Conservation (phyloP, 2,888 invertebrate species). For the Resseliella maxima region DNA sequence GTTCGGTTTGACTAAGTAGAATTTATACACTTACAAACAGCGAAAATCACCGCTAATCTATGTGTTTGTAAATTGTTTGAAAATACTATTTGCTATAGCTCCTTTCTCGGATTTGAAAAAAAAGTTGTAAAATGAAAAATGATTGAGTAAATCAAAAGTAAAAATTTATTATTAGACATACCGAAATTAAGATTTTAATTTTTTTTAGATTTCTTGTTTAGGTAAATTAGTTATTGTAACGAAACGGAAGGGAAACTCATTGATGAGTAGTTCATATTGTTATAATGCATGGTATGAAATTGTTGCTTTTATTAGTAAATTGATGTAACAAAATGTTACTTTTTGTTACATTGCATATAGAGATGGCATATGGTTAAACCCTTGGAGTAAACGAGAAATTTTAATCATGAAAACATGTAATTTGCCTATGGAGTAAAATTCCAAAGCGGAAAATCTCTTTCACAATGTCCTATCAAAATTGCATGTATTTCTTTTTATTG, state of each 20-base stretch:
- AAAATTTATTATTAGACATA: too few species aligned
- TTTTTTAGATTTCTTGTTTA: too few species aligned
- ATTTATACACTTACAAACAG: too few species aligned
- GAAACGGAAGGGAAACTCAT: not conserved
- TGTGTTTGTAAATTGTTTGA: too few species aligned
- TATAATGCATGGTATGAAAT: not conserved
- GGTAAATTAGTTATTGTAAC: not conserved
- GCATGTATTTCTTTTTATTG: not conserved
- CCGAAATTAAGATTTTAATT: too few species aligned
- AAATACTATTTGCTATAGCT: too few species aligned
- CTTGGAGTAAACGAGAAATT: not conserved
- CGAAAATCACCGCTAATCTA: too few species aligned
- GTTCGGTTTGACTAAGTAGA: too few species aligned
- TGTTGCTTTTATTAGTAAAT: conserved; percentile 23
- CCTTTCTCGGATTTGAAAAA: too few species aligned
- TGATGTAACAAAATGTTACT: not conserved
- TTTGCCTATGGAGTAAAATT: not conserved
- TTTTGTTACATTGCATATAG: not conserved
- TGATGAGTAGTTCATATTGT: not conserved
- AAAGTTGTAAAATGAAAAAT: too few species aligned
- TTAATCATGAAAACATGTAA: not conserved
- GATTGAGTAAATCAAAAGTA: too few species aligned
- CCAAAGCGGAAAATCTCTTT: not conserved
- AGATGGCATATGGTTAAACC: not conserved
- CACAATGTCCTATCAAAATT: not conserved